These are phyloP conservation scores for Lathronympha strigana DNA, from an alignment of 2,888 invertebrate species.

Conservation along the genomic window DNA sequence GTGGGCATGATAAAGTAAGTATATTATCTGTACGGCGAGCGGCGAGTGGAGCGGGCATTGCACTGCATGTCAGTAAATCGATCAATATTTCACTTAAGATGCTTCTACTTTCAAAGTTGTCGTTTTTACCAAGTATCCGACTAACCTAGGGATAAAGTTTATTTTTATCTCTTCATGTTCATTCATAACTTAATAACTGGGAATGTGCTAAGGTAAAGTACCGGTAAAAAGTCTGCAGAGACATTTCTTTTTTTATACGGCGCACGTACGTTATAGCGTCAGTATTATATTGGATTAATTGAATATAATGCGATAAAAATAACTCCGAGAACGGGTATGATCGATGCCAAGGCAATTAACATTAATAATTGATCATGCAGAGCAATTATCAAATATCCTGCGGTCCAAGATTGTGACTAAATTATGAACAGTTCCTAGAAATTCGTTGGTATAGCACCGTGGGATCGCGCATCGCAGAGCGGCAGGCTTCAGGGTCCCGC, in stretches of 20 bases:
- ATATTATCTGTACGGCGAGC: slow-evolving; percentile 48
- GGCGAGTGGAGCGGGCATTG: slow-evolving; percentile 60
- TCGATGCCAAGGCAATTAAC: slow-evolving; percentile 35
- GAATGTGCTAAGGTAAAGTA: slow-evolving; percentile 29
- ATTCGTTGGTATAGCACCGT: slow-evolving; percentile 22
- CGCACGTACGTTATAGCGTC: slow-evolving; percentile 22
- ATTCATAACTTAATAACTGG: slow-evolving; percentile 39
- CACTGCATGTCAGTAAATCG: slow-evolving; percentile 63
- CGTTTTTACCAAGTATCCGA: slow-evolving; percentile 56
- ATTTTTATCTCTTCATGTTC: slow-evolving; percentile 39
- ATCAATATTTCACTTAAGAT: slow-evolving; percentile 57
- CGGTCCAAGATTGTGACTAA: slow-evolving; percentile 34
- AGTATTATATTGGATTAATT: slow-evolving; percentile 35
- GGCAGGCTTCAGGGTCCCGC: neutral
- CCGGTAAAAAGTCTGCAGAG: slow-evolving; percentile 19
- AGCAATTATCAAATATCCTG: slow-evolving; percentile 40
- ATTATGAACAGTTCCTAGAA: slow-evolving; percentile 37
- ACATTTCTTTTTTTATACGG: slow-evolving; percentile 17
- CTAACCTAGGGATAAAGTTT: slow-evolving; percentile 43
- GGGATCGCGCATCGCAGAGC: slow-evolving; percentile 16
- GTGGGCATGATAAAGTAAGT: slow-evolving; percentile 54
- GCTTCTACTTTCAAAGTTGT: slow-evolving; percentile 59
- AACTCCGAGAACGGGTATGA: slow-evolving; percentile 26
- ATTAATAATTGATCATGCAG: slow-evolving; percentile 39
- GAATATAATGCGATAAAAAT: slow-evolving; percentile 40